Evolutionary conservation across 2,113 vertebrate genomes (phyloP).

Genomic region (Periophthalmodon schlosseri): DNA sequence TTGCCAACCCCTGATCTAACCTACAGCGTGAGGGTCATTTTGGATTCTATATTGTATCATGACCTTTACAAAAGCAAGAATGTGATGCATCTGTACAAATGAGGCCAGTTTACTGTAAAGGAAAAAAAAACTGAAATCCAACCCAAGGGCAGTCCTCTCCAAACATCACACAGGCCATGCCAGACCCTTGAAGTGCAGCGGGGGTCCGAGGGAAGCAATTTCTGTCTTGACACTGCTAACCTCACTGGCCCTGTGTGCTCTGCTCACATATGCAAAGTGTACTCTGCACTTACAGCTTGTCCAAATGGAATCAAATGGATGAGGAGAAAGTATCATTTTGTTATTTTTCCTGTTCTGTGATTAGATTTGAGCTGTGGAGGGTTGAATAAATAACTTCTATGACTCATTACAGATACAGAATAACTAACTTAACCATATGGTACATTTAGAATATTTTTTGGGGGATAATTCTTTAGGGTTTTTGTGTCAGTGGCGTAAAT

Average conservation of each 20-base stretch:
- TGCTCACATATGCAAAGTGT: slow-evolving; percentile 10
- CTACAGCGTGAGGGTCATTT: background rate
- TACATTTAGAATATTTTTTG: too few relatives aligned
- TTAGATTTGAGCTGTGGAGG: too few relatives aligned
- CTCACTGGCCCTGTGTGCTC: slow-evolving; percentile 12
- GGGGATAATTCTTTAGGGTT: too few relatives aligned
- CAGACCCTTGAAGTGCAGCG: slow-evolving; percentile 49
- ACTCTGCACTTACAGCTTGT: background rate
- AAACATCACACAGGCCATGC: slow-evolving; percentile 51
- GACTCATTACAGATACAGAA: too few relatives aligned
- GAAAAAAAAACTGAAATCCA: background rate
- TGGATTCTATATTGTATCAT: background rate
- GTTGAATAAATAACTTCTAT: too few relatives aligned
- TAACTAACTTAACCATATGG: too few relatives aligned
- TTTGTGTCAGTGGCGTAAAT: too few relatives aligned
- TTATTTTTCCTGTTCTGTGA: too few relatives aligned
- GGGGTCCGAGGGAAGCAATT: slow-evolving; percentile 49
- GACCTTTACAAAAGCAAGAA: background rate
- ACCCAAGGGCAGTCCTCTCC: slow-evolving; percentile 25
- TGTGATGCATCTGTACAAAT: background rate
- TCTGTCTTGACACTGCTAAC: slow-evolving; percentile 50
- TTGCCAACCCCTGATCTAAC: too few relatives aligned
- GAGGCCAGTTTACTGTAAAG: background rate
- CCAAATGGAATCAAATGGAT: slow-evolving; percentile 6
- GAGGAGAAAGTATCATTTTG: background rate